Base-by-base conservation (phyloP, 2,888 invertebrate genomes). In the Philonicus albiceps region DNA sequence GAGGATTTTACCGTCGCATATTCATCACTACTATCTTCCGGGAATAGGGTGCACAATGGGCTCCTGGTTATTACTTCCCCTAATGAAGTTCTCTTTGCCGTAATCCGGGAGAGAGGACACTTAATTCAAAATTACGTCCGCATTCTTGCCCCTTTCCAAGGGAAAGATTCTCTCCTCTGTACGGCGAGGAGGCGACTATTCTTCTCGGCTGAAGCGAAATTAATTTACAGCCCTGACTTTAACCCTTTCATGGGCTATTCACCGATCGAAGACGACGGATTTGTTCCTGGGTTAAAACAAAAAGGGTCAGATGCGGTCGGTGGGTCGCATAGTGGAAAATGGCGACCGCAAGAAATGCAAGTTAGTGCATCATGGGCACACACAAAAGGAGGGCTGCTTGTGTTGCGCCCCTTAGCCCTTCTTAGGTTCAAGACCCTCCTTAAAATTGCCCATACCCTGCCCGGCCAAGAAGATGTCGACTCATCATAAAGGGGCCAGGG, bases 341-440 rank as follows among this genome's bases (percentile, higher is more conserved):
- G 84, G 84, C 84, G 73, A 40, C 16, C 27, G 11, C 8, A 55
- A 73, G 73, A 84, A n/a, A 84, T 84, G 84, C 84, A 73, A n/a
- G 27, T 30, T 40, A 43, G n/a, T 84, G 73, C 73, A 43, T 0
- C 37, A 73, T n/a, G 19, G 13, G 11, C 27, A 64, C 37, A 83
- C 81, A 83, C 64, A 83, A n/a, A n/a, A n/a, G n/a, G n/a, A 64
- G 81, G 64, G 37, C 19, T 22, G 34, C 73, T 73, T 13, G 73
- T 40, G 72, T 73, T 13, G 73, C 72, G 83, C 40, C 84, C 73
- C 73, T 73, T 84, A 31, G 74, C 16, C 27, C 34, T 73, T 73
- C 43, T 83, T 83, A 16, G 64, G 83, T 16, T 72, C 37, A 37
- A 72, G 37, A 64, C 83, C 64, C 64, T 37, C 49, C 37, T 37